Base-by-base conservation (phyloP, 2,113 vertebrate species). In the Nothoprocta perdicaria region DNA sequence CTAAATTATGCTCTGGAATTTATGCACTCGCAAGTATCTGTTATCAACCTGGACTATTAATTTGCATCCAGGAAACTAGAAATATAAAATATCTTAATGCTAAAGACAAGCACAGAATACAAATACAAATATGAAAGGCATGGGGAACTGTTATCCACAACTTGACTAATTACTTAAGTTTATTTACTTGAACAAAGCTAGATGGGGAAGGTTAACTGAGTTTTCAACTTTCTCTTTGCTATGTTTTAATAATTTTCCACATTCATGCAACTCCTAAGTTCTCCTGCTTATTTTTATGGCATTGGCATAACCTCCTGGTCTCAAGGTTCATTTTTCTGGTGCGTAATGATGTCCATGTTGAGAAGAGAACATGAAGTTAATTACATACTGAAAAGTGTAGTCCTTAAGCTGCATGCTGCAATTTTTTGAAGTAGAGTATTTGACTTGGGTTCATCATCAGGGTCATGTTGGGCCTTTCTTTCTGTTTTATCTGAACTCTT, bases 101-200 rank as follows among this genome's bases (percentile, higher is more conserved):
- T 63, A 72, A 83, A 74, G 55, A 71, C 40, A 92, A 94, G 83
- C 35, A 38, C 35, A 38, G 35, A 38, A 38, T 38, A 38, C 35
- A 38, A 38, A 40, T 93, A 77, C 86, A 95, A 87, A 95, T 91
- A 77, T 35, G 43, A 85, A 88, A 88, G 66, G 45, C 38, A 58
- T 52, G 22, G 40, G 61, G 23, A 94, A 45, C 45, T 53, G 8
- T 87, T 90, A 77, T 63, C 63, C 60, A 41, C 22, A 82, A 62
- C 16, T 40, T 48, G 62, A 60, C 74, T 94, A 84, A 94, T 89
- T 90, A 62, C 67, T 92, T 88, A 22, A 62, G 60, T 12, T 86
- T 84, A 55, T 91, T 95, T 94, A 58, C 78, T 74, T 67, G 12
- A 43, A 19, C 55, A 74, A 62, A 69, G 48, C 60, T 66, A 45